Evolutionary conservation across 2,888 invertebrate species (phyloP), one percentile per base, ranked within the genome.

Genomic region (Xestia ashworthii): DNA sequence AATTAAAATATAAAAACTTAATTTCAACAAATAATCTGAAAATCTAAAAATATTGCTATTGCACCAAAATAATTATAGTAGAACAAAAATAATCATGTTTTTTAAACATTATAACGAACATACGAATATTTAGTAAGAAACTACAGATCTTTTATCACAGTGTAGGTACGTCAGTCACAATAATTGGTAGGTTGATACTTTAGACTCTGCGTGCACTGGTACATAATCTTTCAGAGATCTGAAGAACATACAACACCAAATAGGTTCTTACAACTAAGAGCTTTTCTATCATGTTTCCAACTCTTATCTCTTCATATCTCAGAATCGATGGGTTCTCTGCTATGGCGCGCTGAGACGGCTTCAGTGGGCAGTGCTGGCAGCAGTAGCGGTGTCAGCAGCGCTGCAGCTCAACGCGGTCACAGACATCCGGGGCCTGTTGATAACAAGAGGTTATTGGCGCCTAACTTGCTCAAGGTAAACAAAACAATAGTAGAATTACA

Each of bases 381-480:
- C 84, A 97, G 98, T 73, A 97, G 98, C 78, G 98, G 98, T 8
- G 97, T 97, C 16, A 97, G 97, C 76, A 96, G 96, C 55, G 96
- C 95, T 8, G 86, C 89, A 60, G 87, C 88, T 53, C 89, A 83
- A 19, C 80, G 88, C n/a, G 74, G 78, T 2, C 85, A 80, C 53
- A 38, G 85, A 0, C 87, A 84, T 58, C 93, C 96, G 66, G 90
- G 90, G 0, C 91, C 91, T 25, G 78, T 92, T 2, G 87, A 98
- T 98, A 99, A 99, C 95, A 97, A 97, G 79, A 97, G 97, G 71
- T 96, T 99, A 80, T 97, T 98, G 11, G 97, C 97, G 12, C 97
- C 97, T 64, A 97, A 97, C 90, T 94, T 97, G 12, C 97, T 97
- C 85, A 98, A 98, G 95, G 98, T 97, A 86, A 58, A 58, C 5